A percentile compares a stretch with the other conserved stretches of the same genome.
phyloP scores from a whole-genome alignment of 1,140 invertebrate genomes.

The Aphidius gifuensis region DNA sequence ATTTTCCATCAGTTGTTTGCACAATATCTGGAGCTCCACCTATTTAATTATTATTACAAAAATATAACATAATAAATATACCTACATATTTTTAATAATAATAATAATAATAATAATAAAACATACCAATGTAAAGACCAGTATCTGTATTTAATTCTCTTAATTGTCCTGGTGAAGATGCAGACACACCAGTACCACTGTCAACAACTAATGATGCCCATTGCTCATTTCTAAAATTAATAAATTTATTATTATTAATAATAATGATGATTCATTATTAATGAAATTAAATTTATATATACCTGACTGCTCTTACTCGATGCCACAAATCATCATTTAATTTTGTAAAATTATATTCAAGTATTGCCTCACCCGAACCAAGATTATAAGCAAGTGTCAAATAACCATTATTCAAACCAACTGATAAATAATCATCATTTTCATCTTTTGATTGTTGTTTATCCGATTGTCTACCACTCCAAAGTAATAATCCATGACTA shows the following conservation, averaged over 20 bases:
- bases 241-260: neutral
- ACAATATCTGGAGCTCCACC: conserved; percentile 75
- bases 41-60: conserved; percentile 35
- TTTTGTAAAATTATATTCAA: conserved; percentile 81
- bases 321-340: conserved; percentile 93
- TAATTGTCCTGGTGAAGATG: conserved; percentile 77
- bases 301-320: conserved; percentile 79
- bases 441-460: conserved; percentile 52
- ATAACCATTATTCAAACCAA: conserved; percentile 78
- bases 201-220: conserved; percentile 83
- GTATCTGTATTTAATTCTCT: conserved; percentile 83
- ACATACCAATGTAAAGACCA: conserved; percentile 78
- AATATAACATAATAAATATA: neutral
- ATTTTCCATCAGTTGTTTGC: conserved; percentile 65
- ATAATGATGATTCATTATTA: neutral
- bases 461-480: conserved; percentile 75
- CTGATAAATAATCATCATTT: conserved; percentile 75
- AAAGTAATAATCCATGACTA: conserved; percentile 79
- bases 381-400: conserved; percentile 71
- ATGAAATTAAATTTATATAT: conserved; percentile 20
- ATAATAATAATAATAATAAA: no score
- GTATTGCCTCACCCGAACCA: conserved; percentile 73
- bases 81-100: no score
- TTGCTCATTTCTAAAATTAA: conserved; percentile 72
- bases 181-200: conserved; percentile 71